Evolutionary conservation across 2,888 invertebrate species (phyloP), one percentile per base, ranked within the genome.

Genomic region (Notodonta ziczac): DNA sequence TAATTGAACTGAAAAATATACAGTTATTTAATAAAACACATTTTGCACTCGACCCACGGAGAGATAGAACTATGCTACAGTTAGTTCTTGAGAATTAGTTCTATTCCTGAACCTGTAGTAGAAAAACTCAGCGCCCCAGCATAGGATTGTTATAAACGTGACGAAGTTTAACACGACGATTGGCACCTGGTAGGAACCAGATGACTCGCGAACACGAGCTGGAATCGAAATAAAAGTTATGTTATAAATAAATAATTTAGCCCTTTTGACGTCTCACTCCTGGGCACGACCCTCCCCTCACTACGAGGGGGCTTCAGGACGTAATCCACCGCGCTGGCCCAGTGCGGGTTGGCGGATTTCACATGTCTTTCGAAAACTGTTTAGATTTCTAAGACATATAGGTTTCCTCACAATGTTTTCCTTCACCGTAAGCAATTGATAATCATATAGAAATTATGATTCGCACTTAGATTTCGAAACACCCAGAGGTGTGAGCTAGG

Each of bases 161-260:
- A 96, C 88, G 13, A 86, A 72, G 77, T 96, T 96, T 59, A 96
- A 90, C n/a, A 95, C 82, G 56, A 95, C 83, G 56, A 96, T 95
- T 13, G 95, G 95, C 40, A 94, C 78, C 51, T 84, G 80, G 81
- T 96, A 96, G 56, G 94, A 95, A 32, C 96, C 96, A 7, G 94
- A 94, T 5, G 77, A 63, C 71, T 96, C 96, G 53, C 95, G 93
- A 53, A 96, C 89, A 24, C 94, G 81, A 76, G 96, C 96, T 96
- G 89, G 76, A 94, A 94, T 51, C 24, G 24, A 51, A 51, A 8
- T 51, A 24, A 51, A 51, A 24, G 6, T 46, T 5, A 46, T 46
- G 46, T 13, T n/a, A 46, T 4, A 5, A n/a, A 46, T 4, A 46
- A 7, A 40, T 40, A 42, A 12, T 12, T 35, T n/a, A n/a, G n/a